Evolutionary conservation across 2,888 invertebrate genomes (phyloP).

Genomic region (Tanypteryx hageni): DNA sequence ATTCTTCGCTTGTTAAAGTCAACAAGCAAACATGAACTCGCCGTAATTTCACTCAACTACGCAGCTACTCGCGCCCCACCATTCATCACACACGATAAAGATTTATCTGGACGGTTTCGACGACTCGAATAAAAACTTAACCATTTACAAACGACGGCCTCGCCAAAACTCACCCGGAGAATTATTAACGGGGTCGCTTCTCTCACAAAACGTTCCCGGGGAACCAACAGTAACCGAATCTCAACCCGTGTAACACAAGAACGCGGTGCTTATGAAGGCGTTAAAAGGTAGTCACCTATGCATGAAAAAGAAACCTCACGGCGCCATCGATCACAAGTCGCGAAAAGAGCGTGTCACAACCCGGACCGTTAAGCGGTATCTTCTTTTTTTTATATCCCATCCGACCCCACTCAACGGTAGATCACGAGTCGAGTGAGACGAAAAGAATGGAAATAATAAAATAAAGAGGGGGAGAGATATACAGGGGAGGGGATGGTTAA

Average conservation of each 20-base stretch:
- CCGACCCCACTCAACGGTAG: conserved; percentile 30
- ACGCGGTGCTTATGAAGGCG: neutral
- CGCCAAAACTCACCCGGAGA: neutral
- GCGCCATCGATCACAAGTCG: conserved; percentile 50
- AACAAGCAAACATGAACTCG: conserved; percentile 21
- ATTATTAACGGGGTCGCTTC: neutral
- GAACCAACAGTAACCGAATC: conserved; percentile 34
- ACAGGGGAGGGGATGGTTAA: neutral
- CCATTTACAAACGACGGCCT: neutral
- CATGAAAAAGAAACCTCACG: conserved; percentile 26
- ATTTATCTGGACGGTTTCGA: conserved; percentile 31
- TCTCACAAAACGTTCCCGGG: neutral
- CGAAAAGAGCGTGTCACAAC: conserved; percentile 43
- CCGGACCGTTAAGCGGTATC: conserved; percentile 51
- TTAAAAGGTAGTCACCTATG: neutral
- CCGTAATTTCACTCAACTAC: conserved; percentile 26
- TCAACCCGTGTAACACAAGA: neutral
- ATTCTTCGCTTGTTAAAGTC: neutral
- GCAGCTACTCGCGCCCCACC: neutral
- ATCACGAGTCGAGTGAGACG: neutral
- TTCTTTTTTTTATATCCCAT: neutral
- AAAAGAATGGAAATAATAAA: neutral
- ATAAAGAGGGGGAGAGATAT: neutral
- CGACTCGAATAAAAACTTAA: neutral
- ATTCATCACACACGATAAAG: conserved; percentile 26